Evolutionary conservation across 2,888 invertebrate species (phyloP).

Genomic region (Mystacides longicornis): DNA sequence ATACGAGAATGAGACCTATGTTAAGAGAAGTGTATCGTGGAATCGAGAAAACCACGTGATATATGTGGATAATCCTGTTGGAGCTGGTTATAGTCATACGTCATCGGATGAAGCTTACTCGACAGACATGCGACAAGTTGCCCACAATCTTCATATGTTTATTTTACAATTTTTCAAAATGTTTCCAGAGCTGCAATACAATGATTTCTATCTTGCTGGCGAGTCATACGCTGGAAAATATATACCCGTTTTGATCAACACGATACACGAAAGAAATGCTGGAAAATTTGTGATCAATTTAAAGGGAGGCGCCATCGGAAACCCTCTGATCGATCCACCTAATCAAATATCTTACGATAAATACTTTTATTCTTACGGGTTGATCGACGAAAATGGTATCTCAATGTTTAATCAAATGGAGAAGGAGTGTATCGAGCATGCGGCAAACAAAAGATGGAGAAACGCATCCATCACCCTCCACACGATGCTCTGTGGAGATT

Average conservation of each 20-base stretch:
- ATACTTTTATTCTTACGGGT: constrained; percentile 57
- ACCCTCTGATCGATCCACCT: constrained; percentile 59
- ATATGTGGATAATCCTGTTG: constrained; percentile 90
- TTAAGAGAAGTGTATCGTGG: constrained; percentile 70
- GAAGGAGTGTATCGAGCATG: neutral
- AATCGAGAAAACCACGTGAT: constrained; percentile 68
- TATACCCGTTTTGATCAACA: constrained; percentile 71
- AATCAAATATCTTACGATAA: constrained; percentile 72
- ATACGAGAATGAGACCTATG: constrained; percentile 40
- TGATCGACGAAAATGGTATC: constrained; percentile 34
- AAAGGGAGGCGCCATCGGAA: constrained; percentile 68
- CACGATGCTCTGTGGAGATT: constrained; percentile 60
- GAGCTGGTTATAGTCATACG: constrained; percentile 89
- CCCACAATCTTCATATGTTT: constrained; percentile 67
- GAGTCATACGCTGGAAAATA: constrained; percentile 83
- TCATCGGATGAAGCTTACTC: constrained; percentile 63
- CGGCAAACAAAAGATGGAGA: constrained; percentile 4
- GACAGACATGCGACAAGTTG: constrained; percentile 71
- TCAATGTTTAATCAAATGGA: neutral
- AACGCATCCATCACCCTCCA: constrained; percentile 6
- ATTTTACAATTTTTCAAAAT: constrained; percentile 75
- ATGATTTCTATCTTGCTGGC: constrained; percentile 80
- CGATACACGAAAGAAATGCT: constrained; percentile 58
- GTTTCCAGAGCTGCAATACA: constrained; percentile 66
- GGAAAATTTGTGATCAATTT: constrained; percentile 62